phyloP scores from a whole-genome alignment of 2,888 invertebrate genomes.

The Callyntrura guangdongensis region DNA sequence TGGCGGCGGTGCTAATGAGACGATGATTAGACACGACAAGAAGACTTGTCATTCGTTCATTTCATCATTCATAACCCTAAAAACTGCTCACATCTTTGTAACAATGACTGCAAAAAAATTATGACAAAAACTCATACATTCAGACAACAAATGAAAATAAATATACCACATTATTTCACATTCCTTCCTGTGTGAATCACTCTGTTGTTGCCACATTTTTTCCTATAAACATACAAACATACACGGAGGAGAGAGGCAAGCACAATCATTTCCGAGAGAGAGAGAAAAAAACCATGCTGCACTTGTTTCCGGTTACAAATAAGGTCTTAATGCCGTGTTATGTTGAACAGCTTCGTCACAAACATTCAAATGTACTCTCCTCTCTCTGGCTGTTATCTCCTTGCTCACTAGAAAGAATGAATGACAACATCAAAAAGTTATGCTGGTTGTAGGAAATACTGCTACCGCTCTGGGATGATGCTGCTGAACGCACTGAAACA shows the following conservation, averaged over 20 bases:
- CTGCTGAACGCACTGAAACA: constrained; percentile 38
- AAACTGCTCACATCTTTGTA: constrained; percentile 18
- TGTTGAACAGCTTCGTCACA: background rate
- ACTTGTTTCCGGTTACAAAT: constrained; percentile 70
- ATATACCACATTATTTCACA: constrained; percentile 13
- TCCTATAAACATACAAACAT: background rate
- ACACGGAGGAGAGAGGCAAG: background rate
- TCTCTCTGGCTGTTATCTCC: background rate
- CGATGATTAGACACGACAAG: constrained; percentile 71
- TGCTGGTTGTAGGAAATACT: constrained; percentile 34
- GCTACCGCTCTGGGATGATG: background rate
- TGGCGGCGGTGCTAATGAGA: constrained; percentile 66
- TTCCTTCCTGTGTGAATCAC: background rate
- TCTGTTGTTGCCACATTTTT: background rate
- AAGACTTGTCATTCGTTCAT: constrained; percentile 61
- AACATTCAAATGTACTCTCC: background rate
- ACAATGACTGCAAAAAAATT: constrained; percentile 12
- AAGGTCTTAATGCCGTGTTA: constrained; percentile 33
- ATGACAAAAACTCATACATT: constrained; percentile 29
- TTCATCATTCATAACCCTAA: constrained; percentile 29
- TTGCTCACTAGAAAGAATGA: constrained; percentile 38
- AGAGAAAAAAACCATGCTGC: constrained; percentile 20
- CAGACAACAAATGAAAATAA: constrained; percentile 21
- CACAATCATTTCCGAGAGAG: constrained; percentile 46
- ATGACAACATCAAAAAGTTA: constrained; percentile 41